These are phyloP conservation scores for Drosophila colorata DNA, from an alignment of 2,888 invertebrate species.

Conservation along the genomic window DNA sequence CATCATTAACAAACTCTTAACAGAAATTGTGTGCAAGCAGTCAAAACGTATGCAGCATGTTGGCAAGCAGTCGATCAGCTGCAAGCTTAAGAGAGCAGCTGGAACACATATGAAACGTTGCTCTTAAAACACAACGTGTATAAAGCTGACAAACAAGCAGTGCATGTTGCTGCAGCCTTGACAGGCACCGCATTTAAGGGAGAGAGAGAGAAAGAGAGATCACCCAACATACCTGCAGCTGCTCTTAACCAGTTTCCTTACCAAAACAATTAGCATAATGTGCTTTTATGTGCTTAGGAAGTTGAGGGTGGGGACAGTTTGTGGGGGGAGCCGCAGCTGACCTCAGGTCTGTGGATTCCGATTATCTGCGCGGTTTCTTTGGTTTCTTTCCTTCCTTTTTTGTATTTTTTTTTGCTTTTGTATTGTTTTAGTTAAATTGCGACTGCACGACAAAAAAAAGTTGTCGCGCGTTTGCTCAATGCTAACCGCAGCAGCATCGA, in stretches of 20 bases:
- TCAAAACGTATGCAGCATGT: not conserved
- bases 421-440: constrained; percentile 70
- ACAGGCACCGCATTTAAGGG: constrained; percentile 6
- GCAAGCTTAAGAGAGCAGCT: not conserved
- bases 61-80: constrained; percentile 8
- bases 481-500: constrained; percentile 61
- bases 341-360: constrained; percentile 40
- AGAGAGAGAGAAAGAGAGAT: not conserved
- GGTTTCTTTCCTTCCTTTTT: constrained; percentile 9
- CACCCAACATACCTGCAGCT: constrained; percentile 6
- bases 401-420: constrained; percentile 17
- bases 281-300: constrained; percentile 40
- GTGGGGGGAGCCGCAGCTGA: constrained; percentile 42
- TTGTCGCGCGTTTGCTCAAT: constrained; percentile 59
- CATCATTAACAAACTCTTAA: too few species aligned
- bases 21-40: constrained; percentile 9
- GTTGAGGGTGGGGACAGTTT: not conserved
- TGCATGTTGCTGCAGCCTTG: constrained; percentile 24
- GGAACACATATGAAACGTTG: not conserved
- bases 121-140: too few species aligned
- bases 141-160: constrained; percentile 1
- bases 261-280: constrained; percentile 73
- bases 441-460: constrained; percentile 55
- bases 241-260: constrained; percentile 46
- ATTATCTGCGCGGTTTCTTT: constrained; percentile 20